Evolutionary conservation across 2,797 vertebrate species (phyloP).

Genomic region (Margarornis squamiger): DNA sequence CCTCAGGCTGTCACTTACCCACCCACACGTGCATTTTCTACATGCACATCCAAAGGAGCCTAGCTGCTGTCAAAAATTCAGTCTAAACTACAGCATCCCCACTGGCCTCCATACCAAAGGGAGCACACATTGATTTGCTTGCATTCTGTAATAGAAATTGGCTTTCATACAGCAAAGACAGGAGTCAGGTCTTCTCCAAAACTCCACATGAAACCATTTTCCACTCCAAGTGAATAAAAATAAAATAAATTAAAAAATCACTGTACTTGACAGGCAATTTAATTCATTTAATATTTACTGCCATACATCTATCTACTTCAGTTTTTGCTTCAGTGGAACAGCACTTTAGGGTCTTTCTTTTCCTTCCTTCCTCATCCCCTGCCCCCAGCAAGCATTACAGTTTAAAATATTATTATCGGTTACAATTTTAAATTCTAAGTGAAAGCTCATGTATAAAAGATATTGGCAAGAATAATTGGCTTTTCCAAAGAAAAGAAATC

Average conservation of each 20-base stretch:
- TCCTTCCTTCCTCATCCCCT: background rate
- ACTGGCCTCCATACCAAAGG: background rate
- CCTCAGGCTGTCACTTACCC: background rate
- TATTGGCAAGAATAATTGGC: conserved; percentile 59
- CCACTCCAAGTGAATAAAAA: background rate
- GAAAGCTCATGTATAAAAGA: conserved; percentile 63
- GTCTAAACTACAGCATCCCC: background rate
- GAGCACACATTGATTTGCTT: background rate
- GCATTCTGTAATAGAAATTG: background rate
- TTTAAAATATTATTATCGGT: conserved; percentile 34
- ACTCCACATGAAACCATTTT: background rate
- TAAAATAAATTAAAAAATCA: background rate
- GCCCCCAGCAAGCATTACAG: background rate
- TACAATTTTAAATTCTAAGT: conserved; percentile 50
- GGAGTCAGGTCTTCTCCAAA: background rate
- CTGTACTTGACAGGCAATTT: background rate
- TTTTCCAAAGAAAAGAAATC: conserved; percentile 66
- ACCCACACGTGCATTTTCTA: rapidly evolving
- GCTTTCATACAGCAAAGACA: background rate
- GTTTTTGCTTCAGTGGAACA: conserved; percentile 36
- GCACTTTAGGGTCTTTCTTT: background rate
- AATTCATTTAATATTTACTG: conserved; percentile 3
- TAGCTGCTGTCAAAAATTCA: background rate
- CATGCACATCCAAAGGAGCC: rapidly evolving
- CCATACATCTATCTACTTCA: background rate